Evolutionary conservation across 1,140 invertebrate species (phyloP), one percentile per base, ranked within the genome.

Genomic region (Euwallacea similis): DNA sequence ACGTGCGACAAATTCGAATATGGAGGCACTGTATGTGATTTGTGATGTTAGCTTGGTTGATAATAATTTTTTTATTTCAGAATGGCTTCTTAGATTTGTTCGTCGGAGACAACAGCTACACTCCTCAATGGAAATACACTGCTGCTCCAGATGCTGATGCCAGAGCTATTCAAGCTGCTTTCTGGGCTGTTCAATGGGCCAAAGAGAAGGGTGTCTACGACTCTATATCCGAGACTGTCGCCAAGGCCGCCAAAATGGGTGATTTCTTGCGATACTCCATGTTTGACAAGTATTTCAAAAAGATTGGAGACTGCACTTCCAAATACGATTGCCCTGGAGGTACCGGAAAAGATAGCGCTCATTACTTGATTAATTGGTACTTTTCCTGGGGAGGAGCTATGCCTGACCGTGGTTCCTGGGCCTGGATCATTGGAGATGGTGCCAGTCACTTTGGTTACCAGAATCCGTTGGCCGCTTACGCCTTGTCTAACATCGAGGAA

Each of bases 111-210:
- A 69, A 53, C 53, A 71, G 61, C 41, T 65, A 61, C 44, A 69
- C 66, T 50, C 69, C 42, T n/a, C 67, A 71, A 62, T 74, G 69
- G 61, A 71, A 74, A 61, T 74, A 71, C 66, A 69, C 66, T 10
- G 66, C 64, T 13, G 73, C 73, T 47, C 73, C 73, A 16, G 73
- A 74, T 59, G 73, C 73, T 11, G 73, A 74, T 15, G 73, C 73
- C 44, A 63, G 73, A 15, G 73, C 70, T 10, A 44, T 74, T 13
- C 66, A 68, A 56, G 73, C 69, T 6, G 62, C 73, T 54, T 74
- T 55, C 63, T 74, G 73, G 73, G 73, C 73, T n/a, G 60, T 70
- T 2, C 65, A 71, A 61, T 74, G 73, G 73, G 73, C 73, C 7
- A 69, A 66, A 42, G 69, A 71, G 47, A 74, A 71, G 53, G 62